Conservation (phyloP, 2,888 invertebrate genomes). For the Tyria jacobaeae region DNA sequence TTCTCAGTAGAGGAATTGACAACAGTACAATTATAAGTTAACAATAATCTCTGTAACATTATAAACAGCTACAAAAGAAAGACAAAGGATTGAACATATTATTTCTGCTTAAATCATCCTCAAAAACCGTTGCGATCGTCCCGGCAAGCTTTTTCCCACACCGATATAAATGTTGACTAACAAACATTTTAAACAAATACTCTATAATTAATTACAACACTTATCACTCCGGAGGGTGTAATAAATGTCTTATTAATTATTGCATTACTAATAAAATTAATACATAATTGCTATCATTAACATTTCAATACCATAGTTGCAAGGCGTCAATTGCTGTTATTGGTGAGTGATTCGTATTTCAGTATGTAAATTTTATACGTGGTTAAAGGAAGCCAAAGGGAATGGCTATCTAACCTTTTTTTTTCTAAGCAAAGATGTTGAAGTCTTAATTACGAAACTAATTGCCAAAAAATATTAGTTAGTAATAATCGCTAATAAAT, state of each 20-base stretch:
- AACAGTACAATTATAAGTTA: not conserved
- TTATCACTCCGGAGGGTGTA: constrained; percentile 1
- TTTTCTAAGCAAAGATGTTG: constrained; percentile 5
- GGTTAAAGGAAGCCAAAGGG: not conserved
- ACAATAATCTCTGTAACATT: not conserved
- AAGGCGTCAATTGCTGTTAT: not conserved
- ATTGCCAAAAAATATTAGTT: constrained; percentile 26
- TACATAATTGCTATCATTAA: constrained; percentile 9
- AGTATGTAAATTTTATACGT: not conserved
- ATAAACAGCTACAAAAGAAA: no score
- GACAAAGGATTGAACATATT: no score
- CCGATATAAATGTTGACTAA: not conserved
- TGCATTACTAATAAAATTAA: constrained; percentile 13
- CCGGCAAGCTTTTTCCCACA: not conserved
- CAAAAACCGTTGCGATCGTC: no score
- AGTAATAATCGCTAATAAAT: constrained; percentile 10
- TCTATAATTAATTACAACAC: constrained; percentile 10
- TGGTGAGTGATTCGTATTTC: not conserved
- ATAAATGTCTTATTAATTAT: constrained; percentile 14
- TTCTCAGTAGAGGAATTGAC: no score
- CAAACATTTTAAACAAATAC: constrained; percentile 8
- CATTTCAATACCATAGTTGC: constrained; percentile 4
- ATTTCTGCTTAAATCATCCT: no score
- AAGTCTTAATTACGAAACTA: constrained; percentile 14
- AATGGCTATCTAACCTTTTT: not conserved